Conservation (phyloP, 2,888 invertebrate genomes). For the Amphipoea lucens region DNA sequence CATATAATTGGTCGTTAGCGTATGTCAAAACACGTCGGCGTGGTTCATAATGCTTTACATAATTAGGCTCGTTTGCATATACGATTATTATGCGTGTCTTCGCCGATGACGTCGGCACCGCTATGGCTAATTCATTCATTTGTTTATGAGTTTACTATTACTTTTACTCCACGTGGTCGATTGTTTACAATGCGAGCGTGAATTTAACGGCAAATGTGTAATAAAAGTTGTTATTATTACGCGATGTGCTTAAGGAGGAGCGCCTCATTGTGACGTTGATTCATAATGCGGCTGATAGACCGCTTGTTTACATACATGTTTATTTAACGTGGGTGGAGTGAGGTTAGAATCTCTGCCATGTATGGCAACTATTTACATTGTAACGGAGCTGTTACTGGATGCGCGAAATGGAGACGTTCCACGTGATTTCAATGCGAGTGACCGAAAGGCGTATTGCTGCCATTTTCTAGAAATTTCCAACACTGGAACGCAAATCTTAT, state of each 20-base stretch:
- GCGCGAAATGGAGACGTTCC: conserved; percentile 37
- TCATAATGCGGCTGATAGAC: conserved; percentile 66
- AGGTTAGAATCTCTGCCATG: conserved; percentile 48
- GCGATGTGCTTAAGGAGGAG: conserved; percentile 68
- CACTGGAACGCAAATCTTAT: background rate
- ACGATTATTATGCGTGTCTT: conserved; percentile 89
- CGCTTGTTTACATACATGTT: conserved; percentile 65
- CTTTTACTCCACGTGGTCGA: conserved; percentile 87
- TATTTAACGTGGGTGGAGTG: conserved; percentile 57
- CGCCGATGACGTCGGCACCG: conserved; percentile 82
- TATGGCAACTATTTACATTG: conserved; percentile 56
- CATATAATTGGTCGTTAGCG: conserved; percentile 87
- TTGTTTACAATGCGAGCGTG: conserved; percentile 83
- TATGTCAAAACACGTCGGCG: conserved; percentile 87
- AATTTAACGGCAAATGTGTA: conserved; percentile 82
- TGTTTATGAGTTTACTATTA: conserved; percentile 87
- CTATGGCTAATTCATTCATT: conserved; percentile 88
- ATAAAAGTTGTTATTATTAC: conserved; percentile 81
- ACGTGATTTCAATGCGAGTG: conserved; percentile 23
- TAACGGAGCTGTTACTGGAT: conserved; percentile 39
- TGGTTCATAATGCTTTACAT: conserved; percentile 87
- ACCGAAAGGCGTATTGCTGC: background rate
- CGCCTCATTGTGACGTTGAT: conserved; percentile 68
- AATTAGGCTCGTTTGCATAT: conserved; percentile 89
- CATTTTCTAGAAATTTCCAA: background rate